Evolutionary conservation across 2,113 vertebrate genomes (phyloP).

Genomic region (Psephotus haematonotus): DNA sequence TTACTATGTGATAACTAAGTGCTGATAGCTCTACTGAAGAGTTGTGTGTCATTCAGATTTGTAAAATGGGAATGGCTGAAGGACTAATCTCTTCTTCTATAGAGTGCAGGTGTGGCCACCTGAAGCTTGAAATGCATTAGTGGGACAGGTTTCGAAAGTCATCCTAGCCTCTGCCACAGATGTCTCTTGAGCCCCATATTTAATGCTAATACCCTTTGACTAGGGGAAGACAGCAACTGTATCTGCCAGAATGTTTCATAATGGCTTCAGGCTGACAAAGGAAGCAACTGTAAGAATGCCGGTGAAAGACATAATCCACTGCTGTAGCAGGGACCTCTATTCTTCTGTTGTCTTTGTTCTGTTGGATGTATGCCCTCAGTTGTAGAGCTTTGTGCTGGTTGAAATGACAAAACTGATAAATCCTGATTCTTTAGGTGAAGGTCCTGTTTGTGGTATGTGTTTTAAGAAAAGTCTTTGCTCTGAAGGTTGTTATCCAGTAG

Average conservation of each 20-base stretch:
- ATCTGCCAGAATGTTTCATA: neutral
- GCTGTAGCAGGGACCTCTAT: neutral
- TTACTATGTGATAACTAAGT: neutral
- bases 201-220: neutral
- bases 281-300: neutral
- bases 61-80: neutral
- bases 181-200: accelerated
- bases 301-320: neutral
- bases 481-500: neutral
- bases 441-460: neutral
- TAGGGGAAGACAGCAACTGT: neutral
- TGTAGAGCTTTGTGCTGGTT: neutral
- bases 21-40: neutral
- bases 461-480: neutral
- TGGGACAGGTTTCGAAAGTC: neutral
- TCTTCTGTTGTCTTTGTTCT: neutral
- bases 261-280: neutral
- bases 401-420: neutral
- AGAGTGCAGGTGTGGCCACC: neutral
- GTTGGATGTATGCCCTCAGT: accelerated
- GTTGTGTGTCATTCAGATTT: neutral
- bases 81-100: neutral
- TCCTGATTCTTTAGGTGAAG: neutral
- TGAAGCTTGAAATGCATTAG: neutral
- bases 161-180: neutral